Evolutionary conservation across 2,888 invertebrate species (phyloP).

Genomic region (Hermaeophaga mercurialis): DNA sequence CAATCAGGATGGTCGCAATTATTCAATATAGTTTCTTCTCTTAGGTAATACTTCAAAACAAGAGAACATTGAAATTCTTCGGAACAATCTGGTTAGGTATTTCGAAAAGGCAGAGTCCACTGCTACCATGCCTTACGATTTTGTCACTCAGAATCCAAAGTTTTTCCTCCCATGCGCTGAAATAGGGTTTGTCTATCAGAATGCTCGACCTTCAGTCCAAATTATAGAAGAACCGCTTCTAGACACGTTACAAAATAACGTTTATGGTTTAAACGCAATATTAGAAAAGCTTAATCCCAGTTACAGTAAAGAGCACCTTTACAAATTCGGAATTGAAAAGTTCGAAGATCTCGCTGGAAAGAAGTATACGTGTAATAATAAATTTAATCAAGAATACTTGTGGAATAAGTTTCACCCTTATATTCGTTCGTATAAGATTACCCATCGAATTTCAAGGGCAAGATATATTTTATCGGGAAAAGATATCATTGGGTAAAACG

Average conservation of each 20-base stretch:
- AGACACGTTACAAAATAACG: neutral
- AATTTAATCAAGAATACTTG: conserved; percentile 28
- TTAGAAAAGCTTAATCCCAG: conserved; percentile 23
- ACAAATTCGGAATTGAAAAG: conserved; percentile 2
- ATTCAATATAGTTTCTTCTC: no score
- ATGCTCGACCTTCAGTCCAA: conserved; percentile 17
- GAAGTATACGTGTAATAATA: conserved; percentile 25
- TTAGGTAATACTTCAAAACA: conserved; percentile 15
- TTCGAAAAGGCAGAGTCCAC: conserved; percentile 25
- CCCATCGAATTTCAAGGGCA: neutral
- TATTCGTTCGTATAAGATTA: neutral
- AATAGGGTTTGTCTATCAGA: conserved; percentile 32
- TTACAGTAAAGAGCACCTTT: conserved; percentile 2
- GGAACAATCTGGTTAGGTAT: conserved; percentile 27
- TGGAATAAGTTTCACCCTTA: conserved; percentile 28
- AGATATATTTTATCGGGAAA: conserved; percentile 15
- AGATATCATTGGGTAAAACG: conserved; percentile 2
- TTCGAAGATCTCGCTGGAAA: conserved; percentile 8
- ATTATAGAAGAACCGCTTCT: neutral
- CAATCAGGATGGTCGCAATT: no score
- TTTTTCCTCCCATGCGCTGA: conserved; percentile 32
- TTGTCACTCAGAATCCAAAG: conserved; percentile 25
- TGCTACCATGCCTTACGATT: conserved; percentile 29
- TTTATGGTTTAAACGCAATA: conserved; percentile 15
- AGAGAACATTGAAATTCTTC: conserved; percentile 28